Evolutionary conservation across 2,113 vertebrate species (phyloP), one percentile per base, ranked within the genome.

Genomic region (Lepus europaeus): DNA sequence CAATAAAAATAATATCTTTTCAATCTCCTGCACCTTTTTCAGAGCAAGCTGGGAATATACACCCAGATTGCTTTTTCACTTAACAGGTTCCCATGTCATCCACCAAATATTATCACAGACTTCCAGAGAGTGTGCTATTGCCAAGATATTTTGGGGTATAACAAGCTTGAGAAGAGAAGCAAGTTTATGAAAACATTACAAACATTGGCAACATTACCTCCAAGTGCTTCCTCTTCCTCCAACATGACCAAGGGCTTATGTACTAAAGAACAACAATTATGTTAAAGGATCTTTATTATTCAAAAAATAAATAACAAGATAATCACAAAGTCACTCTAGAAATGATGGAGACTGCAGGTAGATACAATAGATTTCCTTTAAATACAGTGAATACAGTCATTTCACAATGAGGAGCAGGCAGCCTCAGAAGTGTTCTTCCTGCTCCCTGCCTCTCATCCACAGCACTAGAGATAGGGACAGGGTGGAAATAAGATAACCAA

Each of bases 291-390:
- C 92, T 97, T 97, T 97, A 97, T 97, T 97, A 97, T 74, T 97
- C 87, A 87, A 97, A 97, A 97, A 97, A 97, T 97, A 97, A 97
- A 97, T 97, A 97, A 97, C 89, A 92, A 96, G 95, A 96, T 95
- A 94, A 97, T 96, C 93, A 96, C 84, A 88, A 92, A 25, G 95
- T 97, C 87, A 94, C 82, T 93, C 88, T 84, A 84, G 95, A 94
- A 95, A 96, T 93, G 96, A 82, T 82, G 84, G 81, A 84, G 77
- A 90, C 69, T 85, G 61, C 56, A 93, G 81, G 91, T 90, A 94
- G 91, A 93, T 88, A 97, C 68, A 74, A 76, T 82, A 97, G 77
- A 79, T 90, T 95, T 97, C 84, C 80, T 94, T 97, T 97, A 97
- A 97, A 97, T 95, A 96, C 33, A 93, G 91, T 95, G 96, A 97